Evolutionary conservation across 2,797 vertebrate species (phyloP).

Genomic region (Chelon auratus): DNA sequence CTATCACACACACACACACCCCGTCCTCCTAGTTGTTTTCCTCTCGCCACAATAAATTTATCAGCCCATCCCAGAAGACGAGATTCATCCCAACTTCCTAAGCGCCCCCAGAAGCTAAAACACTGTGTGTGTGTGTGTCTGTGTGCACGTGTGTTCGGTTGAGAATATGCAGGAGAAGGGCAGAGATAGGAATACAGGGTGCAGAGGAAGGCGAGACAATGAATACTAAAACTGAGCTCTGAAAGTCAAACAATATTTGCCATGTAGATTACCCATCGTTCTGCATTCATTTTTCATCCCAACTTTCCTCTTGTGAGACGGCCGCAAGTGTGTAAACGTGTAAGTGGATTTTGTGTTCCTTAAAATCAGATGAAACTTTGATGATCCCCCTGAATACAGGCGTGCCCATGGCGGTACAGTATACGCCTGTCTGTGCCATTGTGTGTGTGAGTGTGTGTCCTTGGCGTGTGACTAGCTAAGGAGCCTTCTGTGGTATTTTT

Average conservation of each 20-base stretch:
- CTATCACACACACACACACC: slow-evolving; percentile 46
- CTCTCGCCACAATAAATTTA: slow-evolving; percentile 62
- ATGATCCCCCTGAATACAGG: slow-evolving; percentile 46
- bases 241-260: slow-evolving; percentile 65
- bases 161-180: slow-evolving; percentile 26
- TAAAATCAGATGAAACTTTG: slow-evolving; percentile 62
- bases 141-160: slow-evolving; percentile 3
- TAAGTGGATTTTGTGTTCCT: slow-evolving; percentile 42
- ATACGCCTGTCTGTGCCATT: slow-evolving; percentile 13
- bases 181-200: slow-evolving; percentile 16
- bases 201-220: slow-evolving; percentile 19
- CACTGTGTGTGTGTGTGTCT: background rate
- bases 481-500: slow-evolving; percentile 51
- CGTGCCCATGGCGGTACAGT: slow-evolving; percentile 47
- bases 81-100: slow-evolving; percentile 51
- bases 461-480: background rate
- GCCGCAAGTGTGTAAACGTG: slow-evolving; percentile 24
- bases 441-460: slow-evolving; percentile 15
- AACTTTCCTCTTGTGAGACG: slow-evolving; percentile 8
- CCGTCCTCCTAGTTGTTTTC: slow-evolving; percentile 56
- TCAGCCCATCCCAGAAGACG: slow-evolving; percentile 62
- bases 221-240: slow-evolving; percentile 33
- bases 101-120: slow-evolving; percentile 51
- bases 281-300: slow-evolving; percentile 45
- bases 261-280: slow-evolving; percentile 47